These are phyloP conservation scores for Schrankia costaestrigalis DNA, from an alignment of 2,888 invertebrate species.

Conservation along the genomic window DNA sequence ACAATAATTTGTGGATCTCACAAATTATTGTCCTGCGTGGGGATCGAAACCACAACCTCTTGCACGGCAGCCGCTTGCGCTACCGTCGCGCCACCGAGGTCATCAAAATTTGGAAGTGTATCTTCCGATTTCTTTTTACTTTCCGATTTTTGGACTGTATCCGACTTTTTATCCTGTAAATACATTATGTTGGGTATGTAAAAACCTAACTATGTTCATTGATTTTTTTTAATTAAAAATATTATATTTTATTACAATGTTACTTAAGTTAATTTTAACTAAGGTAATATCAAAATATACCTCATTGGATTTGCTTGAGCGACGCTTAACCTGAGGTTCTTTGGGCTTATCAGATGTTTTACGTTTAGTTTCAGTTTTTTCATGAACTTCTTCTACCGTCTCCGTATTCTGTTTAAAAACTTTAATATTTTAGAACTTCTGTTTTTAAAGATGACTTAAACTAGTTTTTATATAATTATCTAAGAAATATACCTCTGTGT, in stretches of 20 bases:
- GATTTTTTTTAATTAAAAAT: too few species aligned
- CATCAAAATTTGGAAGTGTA: too few species aligned
- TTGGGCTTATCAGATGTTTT: conserved; percentile 32
- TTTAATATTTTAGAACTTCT: conserved; percentile 7
- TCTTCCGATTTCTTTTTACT: conserved; percentile 35
- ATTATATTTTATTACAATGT: too few species aligned
- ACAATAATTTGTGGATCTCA: too few species aligned
- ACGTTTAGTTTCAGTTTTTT: conserved; percentile 40
- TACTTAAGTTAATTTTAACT: too few species aligned
- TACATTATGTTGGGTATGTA: too few species aligned
- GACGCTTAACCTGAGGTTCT: conserved; percentile 24
- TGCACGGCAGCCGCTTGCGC: too few species aligned
- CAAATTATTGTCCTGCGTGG: too few species aligned
- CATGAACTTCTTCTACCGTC: conserved; percentile 37
- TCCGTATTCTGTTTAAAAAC: conserved; percentile 40
- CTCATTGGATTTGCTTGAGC: conserved; percentile 30
- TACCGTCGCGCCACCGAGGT: too few species aligned
- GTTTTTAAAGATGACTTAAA: neutral
- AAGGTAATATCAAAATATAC: too few species aligned
- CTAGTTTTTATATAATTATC: neutral
- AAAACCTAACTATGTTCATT: too few species aligned
- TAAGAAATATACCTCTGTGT: conserved; percentile 46
- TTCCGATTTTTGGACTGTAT: conserved; percentile 32
- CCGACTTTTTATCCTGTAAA: conserved; percentile 29
- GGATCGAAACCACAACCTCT: too few species aligned